A percentile compares a stretch with the other conserved stretches of the same genome.
phyloP scores from a whole-genome alignment of 2,888 invertebrate species.

The Lathronympha strigana region DNA sequence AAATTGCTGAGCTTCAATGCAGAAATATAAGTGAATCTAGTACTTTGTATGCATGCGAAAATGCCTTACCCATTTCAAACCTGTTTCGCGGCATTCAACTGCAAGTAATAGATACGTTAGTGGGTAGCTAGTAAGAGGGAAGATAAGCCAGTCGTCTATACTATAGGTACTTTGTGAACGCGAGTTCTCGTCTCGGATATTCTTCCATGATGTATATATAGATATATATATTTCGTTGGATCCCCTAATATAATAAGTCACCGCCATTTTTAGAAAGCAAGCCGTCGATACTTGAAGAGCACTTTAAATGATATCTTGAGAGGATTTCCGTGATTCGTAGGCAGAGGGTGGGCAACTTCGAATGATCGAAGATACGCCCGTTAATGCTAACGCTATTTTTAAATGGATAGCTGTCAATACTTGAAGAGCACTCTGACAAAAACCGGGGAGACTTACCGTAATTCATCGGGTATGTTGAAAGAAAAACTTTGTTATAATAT shows the following conservation, averaged over 20 bases:
- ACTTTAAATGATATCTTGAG: background rate
- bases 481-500: too few species aligned
- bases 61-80: conserved; percentile 7
- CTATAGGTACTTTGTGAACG: too few species aligned
- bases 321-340: background rate
- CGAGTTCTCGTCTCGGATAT: too few species aligned
- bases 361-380: background rate
- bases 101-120: conserved; percentile 8
- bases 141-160: background rate
- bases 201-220: too few species aligned
- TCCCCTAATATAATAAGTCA: too few species aligned
- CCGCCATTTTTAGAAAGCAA: background rate
- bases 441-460: background rate
- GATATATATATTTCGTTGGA: too few species aligned
- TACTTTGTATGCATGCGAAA: conserved; percentile 20
- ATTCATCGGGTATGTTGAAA: too few species aligned
- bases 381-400: background rate
- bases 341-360: background rate
- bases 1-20: conserved; percentile 3
- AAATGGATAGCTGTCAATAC: background rate
- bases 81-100: conserved; percentile 16
- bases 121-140: background rate
- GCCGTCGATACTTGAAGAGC: conserved; percentile 1
- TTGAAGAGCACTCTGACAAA: background rate
- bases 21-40: conserved; percentile 19